Evolutionary conservation across 2,797 vertebrate genomes (phyloP).

Genomic region (Thamnophis elegans): DNA sequence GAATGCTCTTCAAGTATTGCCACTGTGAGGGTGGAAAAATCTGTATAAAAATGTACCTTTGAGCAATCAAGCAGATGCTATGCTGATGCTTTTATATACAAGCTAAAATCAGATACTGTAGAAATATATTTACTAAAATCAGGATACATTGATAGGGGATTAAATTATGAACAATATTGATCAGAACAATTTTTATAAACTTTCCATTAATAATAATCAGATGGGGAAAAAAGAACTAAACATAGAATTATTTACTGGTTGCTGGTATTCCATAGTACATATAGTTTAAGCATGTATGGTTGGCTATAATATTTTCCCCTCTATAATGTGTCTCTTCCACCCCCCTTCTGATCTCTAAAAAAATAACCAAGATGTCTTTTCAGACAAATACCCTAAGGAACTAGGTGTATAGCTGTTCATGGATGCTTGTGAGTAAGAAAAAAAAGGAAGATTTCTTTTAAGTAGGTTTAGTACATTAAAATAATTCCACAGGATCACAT

Average conservation of each 20-base stretch:
- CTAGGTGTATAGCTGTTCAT: neutral
- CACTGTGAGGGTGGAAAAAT: neutral
- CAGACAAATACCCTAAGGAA: neutral
- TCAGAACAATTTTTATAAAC: neutral
- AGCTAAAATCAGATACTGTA: neutral
- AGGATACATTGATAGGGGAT: neutral
- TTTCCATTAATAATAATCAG: neutral
- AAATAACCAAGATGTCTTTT: neutral
- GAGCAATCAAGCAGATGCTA: neutral
- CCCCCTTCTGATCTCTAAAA: neutral
- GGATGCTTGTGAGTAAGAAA: neutral
- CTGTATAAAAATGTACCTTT: neutral
- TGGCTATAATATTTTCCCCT: neutral
- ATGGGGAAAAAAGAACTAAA: neutral
- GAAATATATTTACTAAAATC: neutral
- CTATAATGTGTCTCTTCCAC: neutral
- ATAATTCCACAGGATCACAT: conserved; percentile 12
- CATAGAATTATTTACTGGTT: neutral
- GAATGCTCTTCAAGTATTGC: too few species aligned
- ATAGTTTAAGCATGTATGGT: neutral
- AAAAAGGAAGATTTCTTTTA: neutral
- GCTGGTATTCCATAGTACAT: neutral
- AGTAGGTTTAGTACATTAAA: neutral
- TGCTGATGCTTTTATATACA: neutral
- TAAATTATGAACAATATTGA: neutral